Base-by-base conservation (phyloP, 2,113 vertebrate species). In the Coptodon bakossiorum region DNA sequence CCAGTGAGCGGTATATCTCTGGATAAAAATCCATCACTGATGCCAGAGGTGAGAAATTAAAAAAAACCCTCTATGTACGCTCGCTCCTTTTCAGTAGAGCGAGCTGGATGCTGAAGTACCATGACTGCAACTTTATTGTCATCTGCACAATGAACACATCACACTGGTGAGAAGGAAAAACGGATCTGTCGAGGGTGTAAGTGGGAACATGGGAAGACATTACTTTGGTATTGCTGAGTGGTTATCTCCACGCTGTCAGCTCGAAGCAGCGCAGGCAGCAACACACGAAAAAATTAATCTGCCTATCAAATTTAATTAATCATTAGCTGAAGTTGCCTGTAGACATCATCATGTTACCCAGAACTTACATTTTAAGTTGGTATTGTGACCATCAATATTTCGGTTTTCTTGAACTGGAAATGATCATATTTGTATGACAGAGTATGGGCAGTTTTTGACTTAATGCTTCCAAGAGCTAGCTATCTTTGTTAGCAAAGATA, bases 61-160 rank as follows among this genome's bases (percentile, higher is more conserved):
- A 11, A 11, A 24, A 4, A 1, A 0, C 0, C 10, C 36, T 24
- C 36, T n/a, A 14, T 6, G 38, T 43, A 16, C 2, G 1, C 5
- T 71, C 0, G 1, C 38, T 71, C 66, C 2, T 24, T 24, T 71
- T 43, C 12, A 16, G 66, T 71, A 71, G 38, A 43, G 12, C 5
- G 5, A 43, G n/a, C 12, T 71, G n/a, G 12, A 71, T 40, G 12
- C 38, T 71, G n/a, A 71, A 3, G 36, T 71, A 24, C n/a, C 12
- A 24, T 40, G 5, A 71, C 63, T 43, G 38, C 38, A 71, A 71
- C 66, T 71, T 71, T 71, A 24, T 43, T 71, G 24, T 24, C 36
- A 71, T 43, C 38, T 71, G 36, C 66, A 43, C 38, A 43, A 71
- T 71, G 66, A 71, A 6, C 66, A 14, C n/a, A 6, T 71, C 66